phyloP scores from a whole-genome alignment of 2,888 invertebrate genomes.

The Dyspetes luteomarginatus region DNA sequence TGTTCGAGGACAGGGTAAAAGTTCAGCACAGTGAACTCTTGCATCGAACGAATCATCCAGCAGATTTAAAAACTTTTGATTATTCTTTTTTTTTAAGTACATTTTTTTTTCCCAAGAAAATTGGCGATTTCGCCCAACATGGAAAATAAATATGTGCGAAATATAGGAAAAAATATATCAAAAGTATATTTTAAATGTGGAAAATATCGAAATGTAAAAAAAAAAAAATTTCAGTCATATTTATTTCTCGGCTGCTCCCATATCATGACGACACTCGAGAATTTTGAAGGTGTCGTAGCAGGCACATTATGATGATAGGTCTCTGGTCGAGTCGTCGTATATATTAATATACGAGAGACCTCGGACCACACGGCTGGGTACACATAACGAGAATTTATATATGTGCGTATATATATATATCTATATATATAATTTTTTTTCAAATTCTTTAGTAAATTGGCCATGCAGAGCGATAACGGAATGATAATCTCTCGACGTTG shows the following conservation, averaged over 20 bases:
- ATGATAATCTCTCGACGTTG: slow-evolving; percentile 7
- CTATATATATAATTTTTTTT: slow-evolving; percentile 6
- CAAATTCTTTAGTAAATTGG: not conserved
- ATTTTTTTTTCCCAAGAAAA: not conserved
- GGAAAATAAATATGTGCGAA: too few species aligned
- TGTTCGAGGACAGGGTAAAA: not conserved
- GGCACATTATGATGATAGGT: slow-evolving; percentile 26
- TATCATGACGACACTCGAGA: slow-evolving; percentile 37
- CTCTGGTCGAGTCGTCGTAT: slow-evolving; percentile 33
- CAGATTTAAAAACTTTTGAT: not conserved
- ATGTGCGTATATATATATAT: slow-evolving; percentile 10
- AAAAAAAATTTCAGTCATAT: too few species aligned
- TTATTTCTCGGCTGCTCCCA: slow-evolving; percentile 34
- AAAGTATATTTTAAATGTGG: too few species aligned
- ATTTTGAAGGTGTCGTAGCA: slow-evolving; percentile 50
- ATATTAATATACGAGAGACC: slow-evolving; percentile 21
- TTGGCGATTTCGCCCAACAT: too few species aligned
- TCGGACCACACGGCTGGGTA: slow-evolving; percentile 36
- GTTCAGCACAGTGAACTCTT: slow-evolving; percentile 14
- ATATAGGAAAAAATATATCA: too few species aligned
- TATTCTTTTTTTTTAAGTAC: not conserved
- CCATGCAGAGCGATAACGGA: not conserved
- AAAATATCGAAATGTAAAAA: too few species aligned
- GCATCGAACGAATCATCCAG: not conserved
- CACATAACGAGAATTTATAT: too few species aligned